phyloP scores from a whole-genome alignment of 2,797 vertebrate species.

The Alfaro cultratus region DNA sequence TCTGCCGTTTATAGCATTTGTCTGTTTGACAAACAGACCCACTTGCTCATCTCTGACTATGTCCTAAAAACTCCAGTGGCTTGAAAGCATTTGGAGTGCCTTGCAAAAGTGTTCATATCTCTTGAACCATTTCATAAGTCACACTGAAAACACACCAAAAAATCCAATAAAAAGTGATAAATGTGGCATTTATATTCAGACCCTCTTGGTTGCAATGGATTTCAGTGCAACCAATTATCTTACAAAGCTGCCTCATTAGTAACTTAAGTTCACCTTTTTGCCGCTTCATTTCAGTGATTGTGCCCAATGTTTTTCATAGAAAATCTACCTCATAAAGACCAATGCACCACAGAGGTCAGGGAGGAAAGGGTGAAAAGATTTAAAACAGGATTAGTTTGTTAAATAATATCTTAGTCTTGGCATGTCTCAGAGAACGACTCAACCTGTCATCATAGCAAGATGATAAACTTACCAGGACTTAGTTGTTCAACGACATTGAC shows the following conservation, averaged over 20 bases:
- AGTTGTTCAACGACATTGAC: neutral
- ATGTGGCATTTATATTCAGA: neutral
- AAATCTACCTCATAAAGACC: neutral
- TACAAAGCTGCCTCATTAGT: neutral
- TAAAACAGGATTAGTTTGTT: neutral
- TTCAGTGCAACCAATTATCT: neutral
- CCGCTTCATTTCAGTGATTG: neutral
- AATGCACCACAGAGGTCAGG: neutral
- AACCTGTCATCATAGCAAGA: neutral
- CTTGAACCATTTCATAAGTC: neutral
- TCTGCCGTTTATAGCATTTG: slow-evolving; percentile 52
- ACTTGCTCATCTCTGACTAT: slow-evolving; percentile 39
- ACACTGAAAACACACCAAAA: neutral
- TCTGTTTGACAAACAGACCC: slow-evolving; percentile 45
- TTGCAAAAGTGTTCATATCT: neutral
- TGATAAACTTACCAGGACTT: neutral
- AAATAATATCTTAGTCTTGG: neutral
- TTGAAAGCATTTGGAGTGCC: slow-evolving; percentile 29
- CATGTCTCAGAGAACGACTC: neutral
- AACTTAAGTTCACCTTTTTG: neutral
- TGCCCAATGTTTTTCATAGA: neutral
- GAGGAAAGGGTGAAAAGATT: neutral
- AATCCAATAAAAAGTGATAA: neutral
- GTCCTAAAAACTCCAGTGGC: slow-evolving; percentile 16
- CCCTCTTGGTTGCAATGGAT: neutral